Percentiles rank a stretch among this genome's conserved stretches.
Evolutionary conservation across 1,140 invertebrate species (phyloP).

Genomic region (Lineus longissimus): DNA sequence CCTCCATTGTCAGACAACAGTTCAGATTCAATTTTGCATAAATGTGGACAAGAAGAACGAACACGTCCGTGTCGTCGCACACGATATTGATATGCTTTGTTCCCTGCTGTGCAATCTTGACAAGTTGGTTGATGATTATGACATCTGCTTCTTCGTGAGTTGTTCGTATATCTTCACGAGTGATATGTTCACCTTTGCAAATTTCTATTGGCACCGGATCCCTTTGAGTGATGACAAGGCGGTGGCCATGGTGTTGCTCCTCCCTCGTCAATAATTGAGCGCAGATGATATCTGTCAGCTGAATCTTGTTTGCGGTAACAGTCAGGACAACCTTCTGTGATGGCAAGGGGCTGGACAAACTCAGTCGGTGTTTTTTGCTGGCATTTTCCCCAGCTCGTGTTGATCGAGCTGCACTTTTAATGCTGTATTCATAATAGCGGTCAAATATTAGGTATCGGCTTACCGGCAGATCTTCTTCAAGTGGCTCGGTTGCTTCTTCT

Average conservation of each 20-base stretch:
- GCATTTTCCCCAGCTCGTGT: not conserved
- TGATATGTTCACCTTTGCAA: not conserved
- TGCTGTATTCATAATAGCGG: slow-evolving; percentile 17
- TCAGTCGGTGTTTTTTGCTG: not conserved
- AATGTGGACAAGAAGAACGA: slow-evolving; percentile 4
- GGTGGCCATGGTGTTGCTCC: not conserved
- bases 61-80: slow-evolving; percentile 9
- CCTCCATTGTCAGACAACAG: not conserved
- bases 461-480: too few species aligned
- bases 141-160: not conserved
- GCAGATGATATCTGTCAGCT: slow-evolving; percentile 8
- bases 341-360: not conserved
- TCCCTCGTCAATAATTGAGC: not conserved
- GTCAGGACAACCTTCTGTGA: slow-evolving; percentile 13
- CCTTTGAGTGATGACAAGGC: not conserved
- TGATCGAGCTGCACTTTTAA: slow-evolving; percentile 8
- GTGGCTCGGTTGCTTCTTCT: too few species aligned
- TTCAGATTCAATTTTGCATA: not conserved
- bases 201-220: not conserved
- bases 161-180: not conserved
- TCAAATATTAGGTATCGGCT: slow-evolving; percentile 20
- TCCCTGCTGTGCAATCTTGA: not conserved
- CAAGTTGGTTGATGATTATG: not conserved
- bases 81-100: not conserved
- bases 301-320: not conserved